These are phyloP conservation scores for Bombus waltoni DNA, from an alignment of 1,140 invertebrate species.

Conservation along the genomic window DNA sequence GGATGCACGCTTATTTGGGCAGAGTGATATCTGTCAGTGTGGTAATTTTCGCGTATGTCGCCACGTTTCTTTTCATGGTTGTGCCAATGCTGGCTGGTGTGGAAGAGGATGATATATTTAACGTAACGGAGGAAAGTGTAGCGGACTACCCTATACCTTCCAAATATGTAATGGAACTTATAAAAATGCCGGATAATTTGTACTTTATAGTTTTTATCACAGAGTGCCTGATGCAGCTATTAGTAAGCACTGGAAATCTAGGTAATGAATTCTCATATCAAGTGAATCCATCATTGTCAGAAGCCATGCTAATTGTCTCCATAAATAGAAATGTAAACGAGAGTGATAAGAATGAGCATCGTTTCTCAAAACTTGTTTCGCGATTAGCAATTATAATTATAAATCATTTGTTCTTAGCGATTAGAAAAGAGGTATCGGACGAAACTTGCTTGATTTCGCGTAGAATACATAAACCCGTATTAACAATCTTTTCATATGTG, in stretches of 20 bases:
- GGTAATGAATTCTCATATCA: slow-evolving; percentile 25
- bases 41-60: slow-evolving; percentile 41
- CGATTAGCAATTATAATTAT: no score
- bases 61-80: background rate
- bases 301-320: no score
- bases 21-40: slow-evolving; percentile 1
- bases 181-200: slow-evolving; percentile 7
- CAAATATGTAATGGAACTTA: background rate
- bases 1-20: slow-evolving; percentile 29
- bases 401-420: no score
- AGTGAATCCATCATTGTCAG: no score
- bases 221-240: background rate
- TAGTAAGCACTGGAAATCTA: slow-evolving; percentile 26
- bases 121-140: background rate
- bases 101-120: background rate
- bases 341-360: no score
- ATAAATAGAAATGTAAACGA: no score
- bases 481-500: no score
- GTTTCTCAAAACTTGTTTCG: no score
- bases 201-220: background rate
- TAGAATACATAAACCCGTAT: no score
- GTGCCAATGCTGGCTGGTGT: slow-evolving; percentile 6
- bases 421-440: no score
- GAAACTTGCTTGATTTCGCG: no score
- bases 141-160: slow-evolving; percentile 31